Base-by-base conservation (phyloP, 2,113 vertebrate species). In the Caranx melampygus region DNA sequence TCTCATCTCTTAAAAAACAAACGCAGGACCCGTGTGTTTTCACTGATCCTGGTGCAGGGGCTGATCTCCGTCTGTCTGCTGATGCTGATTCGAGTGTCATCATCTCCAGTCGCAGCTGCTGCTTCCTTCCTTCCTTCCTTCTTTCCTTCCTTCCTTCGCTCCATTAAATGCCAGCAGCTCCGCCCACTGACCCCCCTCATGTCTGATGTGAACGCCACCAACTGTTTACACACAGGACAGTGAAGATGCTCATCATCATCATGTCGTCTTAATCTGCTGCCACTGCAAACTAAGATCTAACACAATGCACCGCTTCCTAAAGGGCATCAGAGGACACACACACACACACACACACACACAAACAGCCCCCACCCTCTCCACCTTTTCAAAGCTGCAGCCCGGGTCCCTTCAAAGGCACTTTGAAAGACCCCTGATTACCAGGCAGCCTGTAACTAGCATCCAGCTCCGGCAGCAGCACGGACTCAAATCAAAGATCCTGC, bases 401-500 rank as follows among this genome's bases (percentile, higher is more conserved):
- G 63, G 45, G 63, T 63, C 67, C 51, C 78, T 87, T 86, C 85
- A 89, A 88, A 85, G 85, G 0, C 0, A 0, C 85, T 91, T 88
- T 88, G 82, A 89, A 89, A 72, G 54, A 73, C 16, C 60, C 42
- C 57, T 84, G 81, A 91, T 89, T 84, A 82, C 52, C 81, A 69
- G 59, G 34, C 70, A 40, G 60, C 20, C 60, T 64, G 2, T 54
- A 75, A 82, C 82, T 67, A 63, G 54, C 62, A 75, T 70, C 57
- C 54, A 54, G 61, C 49, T 3, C 9, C 70, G 75, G 66, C 55
- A 72, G 55, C 65, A 45, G 35, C 9, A 42, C 26, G n/a, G 31
- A 68, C n/a, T 75, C 33, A 34, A 66, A 70, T 44, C 62, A 51
- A 44, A 7, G 6, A 18, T 49, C 47, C 6, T 18, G n/a, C 9